Conservation (phyloP, 2,113 vertebrate genomes). For the Notiomystis cincta region DNA sequence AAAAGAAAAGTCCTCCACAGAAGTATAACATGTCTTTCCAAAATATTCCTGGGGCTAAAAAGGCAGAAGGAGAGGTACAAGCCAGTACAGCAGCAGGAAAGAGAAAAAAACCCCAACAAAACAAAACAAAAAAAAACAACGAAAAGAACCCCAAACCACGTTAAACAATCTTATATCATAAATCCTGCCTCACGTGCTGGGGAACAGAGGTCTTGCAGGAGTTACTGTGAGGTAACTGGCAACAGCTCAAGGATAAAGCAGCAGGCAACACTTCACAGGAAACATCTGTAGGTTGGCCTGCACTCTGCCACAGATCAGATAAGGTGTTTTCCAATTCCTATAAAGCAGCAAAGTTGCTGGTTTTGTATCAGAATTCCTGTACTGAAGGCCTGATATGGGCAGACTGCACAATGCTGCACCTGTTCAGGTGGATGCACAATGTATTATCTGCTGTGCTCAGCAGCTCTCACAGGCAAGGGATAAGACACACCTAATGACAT, state of each 20-base stretch:
- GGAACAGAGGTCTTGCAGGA: neutral
- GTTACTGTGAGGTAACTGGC: neutral
- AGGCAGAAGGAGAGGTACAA: neutral
- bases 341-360: neutral
- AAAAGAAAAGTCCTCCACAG: neutral
- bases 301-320: neutral
- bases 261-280: neutral
- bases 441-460: neutral
- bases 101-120: neutral
- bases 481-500: neutral
- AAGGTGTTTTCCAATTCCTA: neutral
- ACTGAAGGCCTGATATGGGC: neutral
- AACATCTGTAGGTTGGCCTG: neutral
- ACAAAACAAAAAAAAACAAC: no score
- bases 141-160: neutral
- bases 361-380: neutral
- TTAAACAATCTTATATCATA: neutral
- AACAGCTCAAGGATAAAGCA: neutral
- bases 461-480: neutral
- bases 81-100: neutral
- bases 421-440: neutral
- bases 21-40: neutral
- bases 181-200: neutral
- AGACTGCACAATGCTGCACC: neutral
- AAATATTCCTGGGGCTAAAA: neutral